Conservation (phyloP, 2,888 invertebrate genomes). For the Oscheius sp. region DNA sequence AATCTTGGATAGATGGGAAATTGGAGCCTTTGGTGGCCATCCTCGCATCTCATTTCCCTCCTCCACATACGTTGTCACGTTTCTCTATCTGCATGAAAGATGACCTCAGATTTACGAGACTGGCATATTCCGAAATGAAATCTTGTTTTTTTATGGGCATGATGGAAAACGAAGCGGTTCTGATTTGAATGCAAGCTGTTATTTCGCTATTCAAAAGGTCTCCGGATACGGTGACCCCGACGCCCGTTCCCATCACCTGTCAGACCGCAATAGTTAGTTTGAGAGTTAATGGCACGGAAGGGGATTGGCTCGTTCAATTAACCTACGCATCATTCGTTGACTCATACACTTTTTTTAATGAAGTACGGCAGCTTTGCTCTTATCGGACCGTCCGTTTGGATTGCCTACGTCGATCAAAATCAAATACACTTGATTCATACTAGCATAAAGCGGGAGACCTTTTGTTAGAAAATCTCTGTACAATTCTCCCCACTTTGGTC, state of each 20-base stretch:
- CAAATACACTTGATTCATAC: slow-evolving; percentile 27
- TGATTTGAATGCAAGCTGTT: background rate
- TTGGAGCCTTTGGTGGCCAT: slow-evolving; percentile 28
- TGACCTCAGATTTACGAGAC: background rate
- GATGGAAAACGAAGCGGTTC: too few relatives aligned
- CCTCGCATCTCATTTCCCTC: slow-evolving; percentile 28
- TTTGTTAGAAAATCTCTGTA: background rate
- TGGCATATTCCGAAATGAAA: background rate
- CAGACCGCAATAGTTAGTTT: background rate
- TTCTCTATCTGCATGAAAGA: slow-evolving; percentile 23
- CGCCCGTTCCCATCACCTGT: background rate
- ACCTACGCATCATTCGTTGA: background rate
- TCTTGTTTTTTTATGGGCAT: background rate
- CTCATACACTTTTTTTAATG: background rate
- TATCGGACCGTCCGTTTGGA: background rate
- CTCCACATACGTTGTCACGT: slow-evolving; percentile 23
- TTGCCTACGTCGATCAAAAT: slow-evolving; percentile 16
- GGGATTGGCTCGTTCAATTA: background rate
- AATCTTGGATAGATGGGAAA: slow-evolving; percentile 11
- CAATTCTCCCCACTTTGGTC: background rate
- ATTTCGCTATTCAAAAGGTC: background rate
- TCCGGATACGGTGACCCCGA: background rate
- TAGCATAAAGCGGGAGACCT: background rate
- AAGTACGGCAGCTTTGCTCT: slow-evolving; percentile 17
- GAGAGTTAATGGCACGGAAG: background rate